Percentiles rank a stretch among this genome's conserved stretches.
These are phyloP conservation scores for Taxidea taxus DNA, from an alignment of 2,113 vertebrate genomes.

Conservation along the genomic window DNA sequence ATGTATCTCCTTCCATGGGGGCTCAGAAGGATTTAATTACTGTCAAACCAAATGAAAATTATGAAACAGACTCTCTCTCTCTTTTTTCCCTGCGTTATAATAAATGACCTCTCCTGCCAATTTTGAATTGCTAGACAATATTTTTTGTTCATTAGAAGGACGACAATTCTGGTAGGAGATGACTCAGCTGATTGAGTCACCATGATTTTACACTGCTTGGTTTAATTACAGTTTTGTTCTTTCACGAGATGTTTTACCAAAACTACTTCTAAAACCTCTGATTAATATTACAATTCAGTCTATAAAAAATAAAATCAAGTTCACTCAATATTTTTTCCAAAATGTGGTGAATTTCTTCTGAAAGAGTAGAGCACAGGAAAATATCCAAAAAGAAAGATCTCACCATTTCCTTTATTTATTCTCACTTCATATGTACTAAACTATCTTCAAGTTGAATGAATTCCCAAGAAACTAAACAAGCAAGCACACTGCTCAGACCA, in stretches of 20 bases:
- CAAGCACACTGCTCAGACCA: background rate
- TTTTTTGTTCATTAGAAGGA: slow-evolving; percentile 22
- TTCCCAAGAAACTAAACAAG: background rate
- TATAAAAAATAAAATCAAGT: background rate
- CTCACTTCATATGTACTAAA: background rate
- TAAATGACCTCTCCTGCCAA: background rate
- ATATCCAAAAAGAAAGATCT: background rate
- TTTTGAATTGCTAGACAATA: background rate
- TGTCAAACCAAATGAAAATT: background rate
- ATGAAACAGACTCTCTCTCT: background rate
- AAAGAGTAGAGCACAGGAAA: slow-evolving; percentile 5
- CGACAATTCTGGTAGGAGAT: background rate
- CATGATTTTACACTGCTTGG: background rate
- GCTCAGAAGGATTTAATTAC: background rate
- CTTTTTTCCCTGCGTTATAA: background rate
- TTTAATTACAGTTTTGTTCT: background rate
- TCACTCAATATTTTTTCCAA: background rate
- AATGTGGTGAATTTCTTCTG: background rate
- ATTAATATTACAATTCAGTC: background rate
- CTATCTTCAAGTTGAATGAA: background rate
- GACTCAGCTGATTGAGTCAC: background rate
- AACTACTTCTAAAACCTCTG: background rate
- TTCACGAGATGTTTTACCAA: background rate
- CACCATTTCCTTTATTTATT: background rate
- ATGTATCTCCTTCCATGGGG: background rate